Conservation (phyloP, 1,140 invertebrate genomes). For the Trachymyrmex cornetzi region DNA sequence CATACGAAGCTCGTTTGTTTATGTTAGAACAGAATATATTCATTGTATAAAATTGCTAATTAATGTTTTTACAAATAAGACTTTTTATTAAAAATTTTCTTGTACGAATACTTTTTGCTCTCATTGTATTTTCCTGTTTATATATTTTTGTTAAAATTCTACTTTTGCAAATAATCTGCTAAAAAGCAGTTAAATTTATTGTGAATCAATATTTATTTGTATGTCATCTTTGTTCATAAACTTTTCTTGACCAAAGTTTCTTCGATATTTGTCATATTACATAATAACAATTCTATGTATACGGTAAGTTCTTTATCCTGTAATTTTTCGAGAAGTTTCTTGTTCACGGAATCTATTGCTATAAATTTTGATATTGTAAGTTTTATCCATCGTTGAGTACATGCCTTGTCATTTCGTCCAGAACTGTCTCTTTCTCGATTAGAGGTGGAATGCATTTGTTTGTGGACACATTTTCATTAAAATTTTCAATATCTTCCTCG, state of each 20-base stretch:
- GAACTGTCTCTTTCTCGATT: background rate
- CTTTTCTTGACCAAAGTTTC: background rate
- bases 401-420: background rate
- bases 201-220: background rate
- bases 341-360: background rate
- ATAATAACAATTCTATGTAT: background rate
- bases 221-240: background rate
- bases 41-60: too few relatives aligned
- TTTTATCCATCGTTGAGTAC: background rate
- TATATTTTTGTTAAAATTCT: background rate
- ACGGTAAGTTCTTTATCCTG: background rate
- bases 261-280: background rate
- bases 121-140: background rate
- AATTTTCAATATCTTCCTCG: background rate
- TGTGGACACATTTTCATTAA: background rate
- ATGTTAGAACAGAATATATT: too few relatives aligned
- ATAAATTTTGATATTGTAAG: background rate
- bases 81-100: too few relatives aligned
- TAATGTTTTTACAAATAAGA: too few relatives aligned
- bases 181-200: constrained; percentile 15
- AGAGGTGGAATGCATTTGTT: background rate
- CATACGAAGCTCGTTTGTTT: too few relatives aligned
- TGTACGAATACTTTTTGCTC: too few relatives aligned
- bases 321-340: constrained; percentile 19
- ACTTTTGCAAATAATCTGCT: background rate